Evolutionary conservation across 2,888 invertebrate species (phyloP), one percentile per base, ranked within the genome.

Genomic region (Drosophila neotestacea): DNA sequence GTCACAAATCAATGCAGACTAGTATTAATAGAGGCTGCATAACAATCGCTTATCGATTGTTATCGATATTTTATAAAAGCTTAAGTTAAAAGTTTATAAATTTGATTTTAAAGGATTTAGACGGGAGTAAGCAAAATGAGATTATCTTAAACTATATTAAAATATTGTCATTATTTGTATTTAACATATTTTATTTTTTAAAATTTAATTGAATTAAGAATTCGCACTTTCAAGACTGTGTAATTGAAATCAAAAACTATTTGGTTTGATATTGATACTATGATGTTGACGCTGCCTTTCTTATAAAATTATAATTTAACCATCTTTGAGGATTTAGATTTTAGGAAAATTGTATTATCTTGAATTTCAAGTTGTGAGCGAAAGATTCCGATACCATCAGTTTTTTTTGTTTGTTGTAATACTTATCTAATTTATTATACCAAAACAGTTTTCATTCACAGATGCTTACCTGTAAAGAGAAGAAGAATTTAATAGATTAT

Each of bases 401-500:
- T n/a, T 32, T 7, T 7, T 6, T 11, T 32, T 41, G 30, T 22
- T 42, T n/a, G 6, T 11, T 27, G 27, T 27, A 22, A 10, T 10
- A 10, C 10, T 42, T 10, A 42, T 2, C 22, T 42, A 10, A 22
- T 22, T 10, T 1, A 11, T 4, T 22, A 4, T 22, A 22, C 4
- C 42, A 42, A 22, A 28, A 4, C 7, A 13, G 4, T n/a, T n/a
- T 28, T n/a, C 16, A 6, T 32, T 30, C 30, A 34, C 0, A 10
- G 13, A n/a, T 62, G 30, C 51, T 77, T 76, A 76, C 76, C 76
- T 76, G 68, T 1, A 76, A 76, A 32, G 42, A 76, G 7, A 72
- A 76, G 7, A 72, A 41, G 13, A 67, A 60, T n/a, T 1, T 6
- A 44, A 30, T 2, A 52, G 7, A 22, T 39, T 46, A 39, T 50